Percentiles rank a stretch among this genome's conserved stretches.
Evolutionary conservation across 2,888 invertebrate species (phyloP).

Genomic region (Neoaliturus tenellus): DNA sequence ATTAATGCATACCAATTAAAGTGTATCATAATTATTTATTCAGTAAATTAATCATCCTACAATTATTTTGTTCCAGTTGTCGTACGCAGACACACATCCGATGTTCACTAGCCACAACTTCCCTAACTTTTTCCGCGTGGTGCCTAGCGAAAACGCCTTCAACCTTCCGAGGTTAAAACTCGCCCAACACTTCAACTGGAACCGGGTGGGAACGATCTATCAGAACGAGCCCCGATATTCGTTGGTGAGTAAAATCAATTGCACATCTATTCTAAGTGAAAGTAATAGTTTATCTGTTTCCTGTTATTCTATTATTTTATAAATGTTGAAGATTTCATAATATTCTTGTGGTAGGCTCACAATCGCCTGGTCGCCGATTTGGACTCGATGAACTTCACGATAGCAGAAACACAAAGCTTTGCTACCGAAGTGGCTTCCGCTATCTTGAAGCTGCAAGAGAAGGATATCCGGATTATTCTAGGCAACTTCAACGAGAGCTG

Average conservation of each 20-base stretch:
- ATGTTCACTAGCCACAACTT: slow-evolving; percentile 96
- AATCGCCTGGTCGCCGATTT: slow-evolving; percentile 92
- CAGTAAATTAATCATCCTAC: too few species aligned
- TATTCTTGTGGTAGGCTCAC: too few species aligned
- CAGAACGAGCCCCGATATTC: slow-evolving; percentile 97
- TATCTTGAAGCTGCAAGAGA: slow-evolving; percentile 87
- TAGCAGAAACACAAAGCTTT: slow-evolving; percentile 94
- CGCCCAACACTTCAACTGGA: slow-evolving; percentile 97
- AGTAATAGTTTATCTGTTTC: too few species aligned
- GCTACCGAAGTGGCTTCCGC: slow-evolving; percentile 91
- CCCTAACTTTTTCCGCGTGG: slow-evolving; percentile 97
- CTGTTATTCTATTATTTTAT: too few species aligned
- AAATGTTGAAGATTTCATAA: too few species aligned
- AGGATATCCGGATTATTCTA: slow-evolving; percentile 95
- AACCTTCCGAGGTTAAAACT: slow-evolving; percentile 94
- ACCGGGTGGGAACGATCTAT: slow-evolving; percentile 96
- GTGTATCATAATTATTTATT: too few species aligned
- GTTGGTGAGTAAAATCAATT: slow-evolving; percentile 81
- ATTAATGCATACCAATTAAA: too few species aligned
- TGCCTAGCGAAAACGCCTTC: slow-evolving; percentile 97
- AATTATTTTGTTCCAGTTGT: slow-evolving; percentile 84
- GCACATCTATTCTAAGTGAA: too few species aligned
- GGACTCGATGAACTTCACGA: slow-evolving; percentile 86
- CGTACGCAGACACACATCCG: slow-evolving; percentile 98
- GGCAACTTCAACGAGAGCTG: slow-evolving; percentile 97